Percentiles rank a stretch among this genome's conserved stretches.
phyloP scores from a whole-genome alignment of 2,797 vertebrate genomes.

The Apogon talboti region DNA sequence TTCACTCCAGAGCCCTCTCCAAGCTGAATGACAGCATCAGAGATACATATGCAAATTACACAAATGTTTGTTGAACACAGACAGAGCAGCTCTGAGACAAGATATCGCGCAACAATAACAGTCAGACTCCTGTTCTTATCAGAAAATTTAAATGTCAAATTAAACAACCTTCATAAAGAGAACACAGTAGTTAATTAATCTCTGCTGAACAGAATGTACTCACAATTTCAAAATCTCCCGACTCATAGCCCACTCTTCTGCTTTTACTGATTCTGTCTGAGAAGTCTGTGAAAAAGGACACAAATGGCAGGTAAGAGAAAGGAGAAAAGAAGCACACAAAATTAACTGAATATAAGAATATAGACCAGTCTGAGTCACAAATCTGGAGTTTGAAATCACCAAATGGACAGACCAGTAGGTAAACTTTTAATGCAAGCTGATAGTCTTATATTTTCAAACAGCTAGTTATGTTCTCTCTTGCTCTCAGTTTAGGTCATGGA shows the following conservation, averaged over 20 bases:
- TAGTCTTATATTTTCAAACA: no score
- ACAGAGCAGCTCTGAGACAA: conserved; percentile 3
- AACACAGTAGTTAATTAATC: conserved; percentile 11
- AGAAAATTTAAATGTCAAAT: conserved; percentile 21
- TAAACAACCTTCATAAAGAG: conserved; percentile 4
- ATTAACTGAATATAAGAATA: not conserved
- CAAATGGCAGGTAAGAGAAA: conserved; percentile 20
- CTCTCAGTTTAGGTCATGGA: no score
- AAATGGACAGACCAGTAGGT: not conserved
- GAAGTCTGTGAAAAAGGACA: conserved; percentile 86
- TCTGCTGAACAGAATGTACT: conserved; percentile 69
- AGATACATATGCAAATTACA: conserved; percentile 26
- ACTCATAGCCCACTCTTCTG: conserved; percentile 93
- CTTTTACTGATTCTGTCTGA: conserved; percentile 93
- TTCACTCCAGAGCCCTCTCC: conserved; percentile 92
- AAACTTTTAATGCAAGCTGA: not conserved
- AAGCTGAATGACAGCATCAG: conserved; percentile 76
- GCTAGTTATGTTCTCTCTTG: no score
- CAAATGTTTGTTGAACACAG: not conserved
- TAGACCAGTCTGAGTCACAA: not conserved
- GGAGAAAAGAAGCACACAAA: not conserved
- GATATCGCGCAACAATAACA: not conserved
- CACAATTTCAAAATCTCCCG: conserved; percentile 95
- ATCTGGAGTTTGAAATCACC: not conserved
- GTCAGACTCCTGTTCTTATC: conserved; percentile 1